Evolutionary conservation across 2,797 vertebrate genomes (phyloP).

Genomic region (Falco rusticolus): DNA sequence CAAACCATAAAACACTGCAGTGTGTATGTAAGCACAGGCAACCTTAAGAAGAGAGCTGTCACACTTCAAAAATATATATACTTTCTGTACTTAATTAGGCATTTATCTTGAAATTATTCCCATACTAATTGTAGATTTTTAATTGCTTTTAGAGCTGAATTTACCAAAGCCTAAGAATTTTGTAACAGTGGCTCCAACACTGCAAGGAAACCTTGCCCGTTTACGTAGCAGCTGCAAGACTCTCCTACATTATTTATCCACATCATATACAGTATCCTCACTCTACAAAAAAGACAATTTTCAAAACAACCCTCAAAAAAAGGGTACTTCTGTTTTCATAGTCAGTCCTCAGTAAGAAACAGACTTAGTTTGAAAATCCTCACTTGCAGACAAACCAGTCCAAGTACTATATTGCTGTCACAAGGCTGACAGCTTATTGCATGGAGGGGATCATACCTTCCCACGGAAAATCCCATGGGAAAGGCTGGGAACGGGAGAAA

Average conservation of each 20-base stretch:
- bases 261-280: neutral
- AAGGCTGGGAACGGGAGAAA: slow-evolving; percentile 1
- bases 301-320: neutral
- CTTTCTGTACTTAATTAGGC: slow-evolving; percentile 38
- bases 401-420: slow-evolving; percentile 40
- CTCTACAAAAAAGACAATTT: neutral
- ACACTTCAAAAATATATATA: slow-evolving; percentile 29
- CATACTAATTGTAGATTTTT: neutral
- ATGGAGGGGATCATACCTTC: slow-evolving; percentile 20
- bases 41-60: slow-evolving; percentile 37
- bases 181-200: neutral
- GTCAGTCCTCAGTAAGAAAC: neutral
- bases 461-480: slow-evolving; percentile 8
- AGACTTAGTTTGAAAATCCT: neutral
- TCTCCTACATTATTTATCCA: neutral
- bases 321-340: neutral
- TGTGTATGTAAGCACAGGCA: neutral
- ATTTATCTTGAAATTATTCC: slow-evolving; percentile 51
- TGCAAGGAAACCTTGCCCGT: neutral
- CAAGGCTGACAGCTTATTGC: slow-evolving; percentile 25
- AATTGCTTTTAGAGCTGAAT: neutral
- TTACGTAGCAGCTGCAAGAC: neutral
- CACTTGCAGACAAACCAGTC: neutral
- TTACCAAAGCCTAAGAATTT: slow-evolving; percentile 1
- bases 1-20: slow-evolving; percentile 71